Evolutionary conservation across 2,113 vertebrate species (phyloP).

Genomic region (Monopterus albus): DNA sequence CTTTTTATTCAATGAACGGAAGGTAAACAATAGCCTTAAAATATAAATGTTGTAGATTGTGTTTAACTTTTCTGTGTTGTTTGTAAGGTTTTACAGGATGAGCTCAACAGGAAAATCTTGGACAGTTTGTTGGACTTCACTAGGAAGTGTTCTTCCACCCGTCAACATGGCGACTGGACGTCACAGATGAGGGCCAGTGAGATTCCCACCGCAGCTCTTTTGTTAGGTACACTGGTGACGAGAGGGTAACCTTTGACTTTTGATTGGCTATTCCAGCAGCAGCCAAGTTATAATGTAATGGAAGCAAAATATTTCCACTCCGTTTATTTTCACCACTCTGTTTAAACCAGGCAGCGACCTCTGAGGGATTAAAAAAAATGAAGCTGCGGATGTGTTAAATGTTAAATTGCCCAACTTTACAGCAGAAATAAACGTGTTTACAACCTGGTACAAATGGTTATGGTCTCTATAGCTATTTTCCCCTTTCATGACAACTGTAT

Average conservation of each 20-base stretch:
- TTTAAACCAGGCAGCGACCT: too few relatives aligned
- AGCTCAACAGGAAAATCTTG: conserved; percentile 91
- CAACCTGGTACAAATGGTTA: too few relatives aligned
- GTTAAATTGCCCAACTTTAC: too few relatives aligned
- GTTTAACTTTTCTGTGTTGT: neutral
- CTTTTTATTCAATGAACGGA: too few relatives aligned
- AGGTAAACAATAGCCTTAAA: too few relatives aligned
- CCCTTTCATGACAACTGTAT: too few relatives aligned
- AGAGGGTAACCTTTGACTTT: neutral
- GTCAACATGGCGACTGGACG: conserved; percentile 84
- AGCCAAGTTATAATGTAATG: neutral
- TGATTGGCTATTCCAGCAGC: neutral
- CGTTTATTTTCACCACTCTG: neutral
- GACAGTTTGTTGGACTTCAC: conserved; percentile 88
- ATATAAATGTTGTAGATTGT: too few relatives aligned
- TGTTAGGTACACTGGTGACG: conserved; percentile 80
- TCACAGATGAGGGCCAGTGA: conserved; percentile 88
- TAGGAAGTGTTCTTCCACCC: conserved; percentile 81
- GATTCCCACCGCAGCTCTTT: conserved; percentile 93
- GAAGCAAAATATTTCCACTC: neutral
- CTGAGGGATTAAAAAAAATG: too few relatives aligned
- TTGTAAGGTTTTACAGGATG: conserved; percentile 87
- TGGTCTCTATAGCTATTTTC: too few relatives aligned
- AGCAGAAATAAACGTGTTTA: too few relatives aligned
- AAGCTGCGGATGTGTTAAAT: too few relatives aligned